These are phyloP conservation scores for Oikopleura dioica DNA, from an alignment of 23 tunicate genomes.

Conservation along the genomic window DNA sequence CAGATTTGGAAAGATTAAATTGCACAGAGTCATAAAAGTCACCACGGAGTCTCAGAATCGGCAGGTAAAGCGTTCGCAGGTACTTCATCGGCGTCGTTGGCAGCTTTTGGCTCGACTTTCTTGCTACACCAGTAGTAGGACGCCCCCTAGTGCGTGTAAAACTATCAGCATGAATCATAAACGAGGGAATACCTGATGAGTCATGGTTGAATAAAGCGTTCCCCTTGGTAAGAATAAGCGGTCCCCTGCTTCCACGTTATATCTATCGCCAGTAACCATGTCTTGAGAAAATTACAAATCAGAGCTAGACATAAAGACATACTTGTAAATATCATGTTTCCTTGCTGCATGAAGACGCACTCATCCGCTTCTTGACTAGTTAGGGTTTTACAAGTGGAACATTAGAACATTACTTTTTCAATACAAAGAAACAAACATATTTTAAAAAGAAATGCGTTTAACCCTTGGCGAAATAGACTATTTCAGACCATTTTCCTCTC, in stretches of 20 bases:
- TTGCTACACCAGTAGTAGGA: neutral
- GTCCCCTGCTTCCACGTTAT: neutral
- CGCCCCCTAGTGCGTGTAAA: too few relatives aligned
- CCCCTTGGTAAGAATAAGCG: neutral
- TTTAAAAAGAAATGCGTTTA: too few relatives aligned
- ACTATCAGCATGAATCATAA: too few relatives aligned
- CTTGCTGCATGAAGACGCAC: slow-evolving; percentile 5
- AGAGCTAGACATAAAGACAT: neutral
- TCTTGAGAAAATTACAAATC: neutral
- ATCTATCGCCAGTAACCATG: neutral
- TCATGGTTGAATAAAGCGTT: neutral
- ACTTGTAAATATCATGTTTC: slow-evolving; percentile 10
- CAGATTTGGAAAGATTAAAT: neutral
- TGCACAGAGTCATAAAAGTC: neutral
- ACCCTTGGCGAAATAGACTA: too few relatives aligned
- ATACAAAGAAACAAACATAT: too few relatives aligned
- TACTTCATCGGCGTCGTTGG: neutral
- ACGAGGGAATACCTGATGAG: too few relatives aligned
- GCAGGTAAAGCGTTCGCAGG: too few relatives aligned
- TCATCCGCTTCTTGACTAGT: neutral
- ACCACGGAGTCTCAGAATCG: too few relatives aligned
- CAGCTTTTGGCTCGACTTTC: neutral
- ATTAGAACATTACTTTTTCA: too few relatives aligned
- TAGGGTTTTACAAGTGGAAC: too few relatives aligned
- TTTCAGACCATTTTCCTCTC: too few relatives aligned